Evolutionary conservation across 64 coral and sea anemone genomes (phyloP).

Genomic region (Montipora sp.): DNA sequence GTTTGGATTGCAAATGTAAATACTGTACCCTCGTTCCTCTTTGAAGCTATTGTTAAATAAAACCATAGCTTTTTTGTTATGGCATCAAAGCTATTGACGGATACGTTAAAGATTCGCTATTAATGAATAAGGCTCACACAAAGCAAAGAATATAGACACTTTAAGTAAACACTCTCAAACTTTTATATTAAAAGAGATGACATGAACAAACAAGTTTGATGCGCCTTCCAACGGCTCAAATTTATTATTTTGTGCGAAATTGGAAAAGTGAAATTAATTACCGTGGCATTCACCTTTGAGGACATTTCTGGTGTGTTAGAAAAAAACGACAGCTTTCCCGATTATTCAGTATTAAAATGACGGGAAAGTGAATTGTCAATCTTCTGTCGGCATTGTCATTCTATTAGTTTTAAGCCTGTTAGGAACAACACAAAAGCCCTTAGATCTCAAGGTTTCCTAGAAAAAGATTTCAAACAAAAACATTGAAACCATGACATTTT

Average conservation of each 20-base stretch:
- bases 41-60: not conserved
- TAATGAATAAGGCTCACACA: constrained; percentile 39
- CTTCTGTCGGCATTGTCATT: not conserved
- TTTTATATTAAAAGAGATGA: constrained; percentile 56
- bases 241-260: constrained; percentile 30
- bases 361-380: not conserved
- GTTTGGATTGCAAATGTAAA: constrained; percentile 48
- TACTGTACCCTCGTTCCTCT: constrained; percentile 8
- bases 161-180: constrained; percentile 35
- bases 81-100: constrained; percentile 16
- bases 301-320: not conserved
- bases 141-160: constrained; percentile 21
- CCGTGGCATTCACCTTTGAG: not conserved
- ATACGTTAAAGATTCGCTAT: constrained; percentile 1
- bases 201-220: constrained; percentile 39
- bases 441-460: not conserved
- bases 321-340: not conserved
- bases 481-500: constrained; percentile 23
- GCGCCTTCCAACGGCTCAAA: not conserved
- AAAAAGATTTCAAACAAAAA: constrained; percentile 18
- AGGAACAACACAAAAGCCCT: not conserved
- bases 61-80: constrained; percentile 9
- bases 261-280: constrained; percentile 6
- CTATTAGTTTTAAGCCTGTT: not conserved
- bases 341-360: not conserved